A percentile compares a stretch with the other conserved stretches of the same genome.
Conservation (phyloP, 2,113 vertebrate genomes). For the Esox niger region DNA sequence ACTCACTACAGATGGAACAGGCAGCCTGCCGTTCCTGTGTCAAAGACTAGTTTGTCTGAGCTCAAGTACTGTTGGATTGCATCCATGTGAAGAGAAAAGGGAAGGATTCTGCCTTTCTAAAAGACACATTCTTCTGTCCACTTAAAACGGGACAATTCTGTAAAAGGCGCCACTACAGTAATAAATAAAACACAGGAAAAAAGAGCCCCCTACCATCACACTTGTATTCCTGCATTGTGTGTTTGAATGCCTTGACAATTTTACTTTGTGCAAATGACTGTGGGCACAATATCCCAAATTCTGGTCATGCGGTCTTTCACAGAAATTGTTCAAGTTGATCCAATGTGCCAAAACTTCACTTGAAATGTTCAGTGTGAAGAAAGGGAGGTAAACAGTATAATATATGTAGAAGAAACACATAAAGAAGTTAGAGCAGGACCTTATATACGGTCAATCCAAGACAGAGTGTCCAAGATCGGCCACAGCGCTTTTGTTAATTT, state of each 20-base stretch:
- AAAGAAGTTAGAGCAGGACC: too few relatives aligned
- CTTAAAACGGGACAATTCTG: conserved; percentile 65
- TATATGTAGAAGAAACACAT: too few relatives aligned
- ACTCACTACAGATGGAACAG: conserved; percentile 54
- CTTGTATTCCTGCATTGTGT: conserved; percentile 2
- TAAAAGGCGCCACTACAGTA: conserved; percentile 55
- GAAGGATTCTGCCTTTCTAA: conserved; percentile 70
- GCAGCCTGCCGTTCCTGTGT: conserved; percentile 50
- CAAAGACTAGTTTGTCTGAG: conserved; percentile 63
- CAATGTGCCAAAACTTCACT: background rate
- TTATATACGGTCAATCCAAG: too few relatives aligned
- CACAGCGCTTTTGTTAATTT: too few relatives aligned
- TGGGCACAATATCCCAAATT: background rate
- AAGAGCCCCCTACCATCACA: conserved; percentile 35
- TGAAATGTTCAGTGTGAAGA: background rate
- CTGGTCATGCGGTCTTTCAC: background rate
- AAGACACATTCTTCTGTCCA: conserved; percentile 72
- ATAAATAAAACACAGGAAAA: conserved; percentile 50
- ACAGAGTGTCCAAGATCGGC: too few relatives aligned
- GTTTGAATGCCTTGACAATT: background rate
- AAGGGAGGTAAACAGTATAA: background rate
- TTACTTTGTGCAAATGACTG: background rate
- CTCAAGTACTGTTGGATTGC: conserved; percentile 65
- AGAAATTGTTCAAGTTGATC: background rate
- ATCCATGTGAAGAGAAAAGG: conserved; percentile 55